A percentile compares a stretch with the other conserved stretches of the same genome.
Evolutionary conservation across 53 echinoderm and acorn worm genomes (phyloP).

Genomic region (Actinopyga echinites): DNA sequence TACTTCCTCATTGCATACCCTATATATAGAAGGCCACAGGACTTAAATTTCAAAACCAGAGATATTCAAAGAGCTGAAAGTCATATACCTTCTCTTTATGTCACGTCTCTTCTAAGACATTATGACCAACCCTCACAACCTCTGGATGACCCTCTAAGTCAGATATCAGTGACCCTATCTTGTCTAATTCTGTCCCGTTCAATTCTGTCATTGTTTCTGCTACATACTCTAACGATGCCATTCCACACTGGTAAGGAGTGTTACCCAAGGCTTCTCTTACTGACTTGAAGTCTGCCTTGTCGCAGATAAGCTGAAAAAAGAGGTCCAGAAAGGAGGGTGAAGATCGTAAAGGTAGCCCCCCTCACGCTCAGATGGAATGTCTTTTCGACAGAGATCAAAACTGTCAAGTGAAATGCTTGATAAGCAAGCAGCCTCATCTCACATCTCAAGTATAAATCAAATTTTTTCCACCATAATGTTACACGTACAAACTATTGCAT

Average conservation of each 20-base stretch:
- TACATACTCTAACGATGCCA: constrained; percentile 63
- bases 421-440: too few relatives aligned
- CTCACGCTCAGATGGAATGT: too few relatives aligned
- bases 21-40: too few relatives aligned
- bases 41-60: background rate
- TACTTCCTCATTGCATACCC: too few relatives aligned
- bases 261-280: constrained; percentile 63
- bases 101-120: constrained; percentile 43
- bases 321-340: too few relatives aligned
- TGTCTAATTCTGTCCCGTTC: constrained; percentile 48
- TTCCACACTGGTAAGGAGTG: constrained; percentile 35
- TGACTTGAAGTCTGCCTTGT: constrained; percentile 63
- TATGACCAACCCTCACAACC: constrained; percentile 71
- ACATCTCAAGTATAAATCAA: too few relatives aligned
- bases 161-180: constrained; percentile 53
- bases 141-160: constrained; percentile 61
- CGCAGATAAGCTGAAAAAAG: constrained; percentile 71
- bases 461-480: too few relatives aligned
- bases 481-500: too few relatives aligned
- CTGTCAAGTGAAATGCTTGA: too few relatives aligned
- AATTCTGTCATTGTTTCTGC: constrained; percentile 57
- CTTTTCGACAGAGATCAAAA: too few relatives aligned
- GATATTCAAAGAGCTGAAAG: background rate
- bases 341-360: too few relatives aligned
- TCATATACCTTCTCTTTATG: background rate